Base-by-base conservation (phyloP, 1,140 invertebrate species). In the Episyrphus balteatus region DNA sequence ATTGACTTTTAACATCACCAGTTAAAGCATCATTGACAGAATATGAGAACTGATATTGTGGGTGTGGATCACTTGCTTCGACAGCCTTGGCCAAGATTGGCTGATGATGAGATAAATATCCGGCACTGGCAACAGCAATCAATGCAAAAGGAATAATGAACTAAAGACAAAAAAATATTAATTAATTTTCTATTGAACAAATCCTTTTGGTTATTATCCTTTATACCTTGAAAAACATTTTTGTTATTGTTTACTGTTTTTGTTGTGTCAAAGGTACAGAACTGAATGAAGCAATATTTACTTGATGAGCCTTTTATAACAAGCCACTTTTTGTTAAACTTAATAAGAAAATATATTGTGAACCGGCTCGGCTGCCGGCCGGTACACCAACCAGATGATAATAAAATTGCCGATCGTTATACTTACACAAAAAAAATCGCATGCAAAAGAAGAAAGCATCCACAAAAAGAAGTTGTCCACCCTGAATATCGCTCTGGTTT, bases 1-100 rank as follows among this genome's bases (percentile, higher is more conserved):
- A 61, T 51, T 74, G 70, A 32, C 59, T 63, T 62, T 76, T 75
- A 50, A 67, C 62, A 51, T 76, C 73, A n/a, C 76, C 72, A 45
- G 69, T 77, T 51, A 62, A 54, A 10, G 63, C 58, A 56, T 75
- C 73, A 48, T 71, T 57, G 30, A 73, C 66, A 36, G 63, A 62
- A 53, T 73, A 73, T 5, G 64, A 56, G 50, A 62, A 73, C 54
- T 60, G 67, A 62, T 72, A 73, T 48, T 72, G 70, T 6, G 72
- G 70, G 48, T 70, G 61, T 1, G 70, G 64, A 47, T 73, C 71
- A 43, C 37, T 41, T 30, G 14, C 70, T 42, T 69, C 70, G 11
- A 42, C 40, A 32, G 49, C 3, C 36, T 14, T 37, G 15, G 15
- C 36, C 13, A 18, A 68, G 38, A 59, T 55, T 17, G 58, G 54